Conservation (phyloP, 2,888 invertebrate genomes). For the Spodoptera exigua region DNA sequence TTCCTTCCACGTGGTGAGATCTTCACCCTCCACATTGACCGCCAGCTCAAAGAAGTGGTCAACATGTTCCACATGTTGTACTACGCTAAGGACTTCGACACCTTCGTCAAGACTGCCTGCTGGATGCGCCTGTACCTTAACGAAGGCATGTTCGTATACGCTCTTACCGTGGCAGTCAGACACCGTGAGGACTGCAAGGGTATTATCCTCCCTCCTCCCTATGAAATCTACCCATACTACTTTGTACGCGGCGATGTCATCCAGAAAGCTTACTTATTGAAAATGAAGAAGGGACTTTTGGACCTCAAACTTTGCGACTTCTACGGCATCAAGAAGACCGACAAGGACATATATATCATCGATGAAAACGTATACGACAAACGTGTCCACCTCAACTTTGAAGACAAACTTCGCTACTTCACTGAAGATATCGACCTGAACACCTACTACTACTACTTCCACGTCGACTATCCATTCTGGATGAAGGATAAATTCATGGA, state of each 20-base stretch:
- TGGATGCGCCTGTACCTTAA: slow-evolving; percentile 88
- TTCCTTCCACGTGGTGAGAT: slow-evolving; percentile 88
- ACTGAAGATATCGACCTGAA: slow-evolving; percentile 91
- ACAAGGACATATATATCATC: slow-evolving; percentile 89
- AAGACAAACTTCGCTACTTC: slow-evolving; percentile 90
- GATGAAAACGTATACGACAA: slow-evolving; percentile 91
- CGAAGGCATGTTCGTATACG: slow-evolving; percentile 89
- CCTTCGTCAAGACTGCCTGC: slow-evolving; percentile 85
- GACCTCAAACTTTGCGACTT: slow-evolving; percentile 86
- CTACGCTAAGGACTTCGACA: slow-evolving; percentile 86
- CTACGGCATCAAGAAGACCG: slow-evolving; percentile 85
- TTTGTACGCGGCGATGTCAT: slow-evolving; percentile 92
- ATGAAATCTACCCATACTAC: slow-evolving; percentile 91
- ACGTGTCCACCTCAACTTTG: slow-evolving; percentile 86
- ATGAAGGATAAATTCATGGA: slow-evolving; percentile 83
- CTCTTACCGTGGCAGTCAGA: slow-evolving; percentile 85
- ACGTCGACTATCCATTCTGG: slow-evolving; percentile 91
- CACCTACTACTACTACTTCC: slow-evolving; percentile 90
- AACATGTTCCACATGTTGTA: slow-evolving; percentile 87
- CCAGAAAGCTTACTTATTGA: slow-evolving; percentile 86
- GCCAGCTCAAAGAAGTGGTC: slow-evolving; percentile 86
- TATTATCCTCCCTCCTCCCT: slow-evolving; percentile 87
- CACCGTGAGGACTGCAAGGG: slow-evolving; percentile 87
- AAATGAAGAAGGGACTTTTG: slow-evolving; percentile 83
- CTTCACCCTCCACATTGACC: slow-evolving; percentile 85